Evolutionary conservation across 2,797 vertebrate species (phyloP), one percentile per base, ranked within the genome.

Genomic region (Acanthurus tractus): DNA sequence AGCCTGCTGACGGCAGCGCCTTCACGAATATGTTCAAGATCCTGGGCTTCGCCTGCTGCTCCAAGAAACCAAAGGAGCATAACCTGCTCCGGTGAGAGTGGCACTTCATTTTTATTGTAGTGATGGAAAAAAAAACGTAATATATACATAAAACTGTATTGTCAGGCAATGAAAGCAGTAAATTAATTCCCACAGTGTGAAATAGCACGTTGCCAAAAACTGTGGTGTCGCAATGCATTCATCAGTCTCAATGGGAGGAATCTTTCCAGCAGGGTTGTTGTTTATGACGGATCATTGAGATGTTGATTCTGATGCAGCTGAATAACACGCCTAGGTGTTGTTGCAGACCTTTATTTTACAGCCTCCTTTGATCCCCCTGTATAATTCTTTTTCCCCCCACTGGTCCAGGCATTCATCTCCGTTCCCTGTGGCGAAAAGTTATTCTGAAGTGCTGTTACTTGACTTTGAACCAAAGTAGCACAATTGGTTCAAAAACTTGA

Each of bases 1-100:
- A 97, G 78, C 97, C 97, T 0, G 97, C 98, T 0, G 97, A 99
- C 0, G 98, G 98, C 64, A 99, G 98, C 2, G 96, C 98, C 88
- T 99, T 99, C 93, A 97, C 97, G 0, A 96, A 97, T 66, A 86
- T 99, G 96, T 95, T 97, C 88, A 96, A 82, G 87, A 98, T 99
- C 48, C 90, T 99, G n/a, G 85, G 86, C 0, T 97, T 94, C 0
- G 95, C 94, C 18, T 98, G 96, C 79, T 97, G 96, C 17, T 94
- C 95, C 45, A 85, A 76, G 74, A 93, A 55, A 64, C 83, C 88
- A 0, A 86, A 88, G 64, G 95, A 95, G 2, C 86, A 56, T 14
- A 83, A 70, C 45, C 65, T 95, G 25, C 92, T 92, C n/a, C 90
- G 96, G 98, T 99, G 86, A 91, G 86, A 64, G 54, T 6, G 0